phyloP scores from a whole-genome alignment of 2,888 invertebrate genomes.

The Stenichneumon culpator region DNA sequence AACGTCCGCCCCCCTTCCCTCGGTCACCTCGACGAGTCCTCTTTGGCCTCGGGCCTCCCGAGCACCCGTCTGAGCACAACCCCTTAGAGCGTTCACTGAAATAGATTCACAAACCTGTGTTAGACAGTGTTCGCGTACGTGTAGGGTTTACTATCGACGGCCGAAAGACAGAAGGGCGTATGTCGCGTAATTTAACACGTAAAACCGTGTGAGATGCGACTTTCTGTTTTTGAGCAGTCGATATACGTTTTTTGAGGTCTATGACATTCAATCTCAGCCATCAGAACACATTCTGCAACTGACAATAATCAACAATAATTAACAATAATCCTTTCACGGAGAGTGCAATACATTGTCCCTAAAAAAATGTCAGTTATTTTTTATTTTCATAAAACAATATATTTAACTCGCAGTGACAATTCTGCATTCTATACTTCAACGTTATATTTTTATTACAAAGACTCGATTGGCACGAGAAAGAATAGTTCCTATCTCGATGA shows the following conservation, averaged over 20 bases:
- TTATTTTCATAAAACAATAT: too few relatives aligned
- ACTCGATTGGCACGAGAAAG: too few relatives aligned
- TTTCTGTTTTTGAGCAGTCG: background rate
- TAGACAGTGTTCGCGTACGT: conserved; percentile 2
- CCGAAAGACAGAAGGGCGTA: background rate
- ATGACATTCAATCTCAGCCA: background rate
- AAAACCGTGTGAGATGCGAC: background rate
- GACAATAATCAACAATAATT: too few relatives aligned
- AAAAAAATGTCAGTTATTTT: too few relatives aligned
- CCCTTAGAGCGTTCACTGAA: conserved; percentile 40
- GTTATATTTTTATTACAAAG: too few relatives aligned
- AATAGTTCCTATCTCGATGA: background rate
- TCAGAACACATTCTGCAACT: too few relatives aligned
- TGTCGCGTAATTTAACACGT: background rate
- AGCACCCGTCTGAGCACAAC: conserved; percentile 30
- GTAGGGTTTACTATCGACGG: background rate
- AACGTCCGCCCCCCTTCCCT: background rate
- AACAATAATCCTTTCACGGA: too few relatives aligned
- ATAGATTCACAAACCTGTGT: conserved; percentile 35
- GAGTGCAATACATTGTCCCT: too few relatives aligned
- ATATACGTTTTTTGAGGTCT: background rate
- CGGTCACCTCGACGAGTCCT: conserved; percentile 28
- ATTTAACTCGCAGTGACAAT: too few relatives aligned
- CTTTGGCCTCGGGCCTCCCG: conserved; percentile 30
- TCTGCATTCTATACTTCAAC: too few relatives aligned